A percentile compares a stretch with the other conserved stretches of the same genome.
These are phyloP conservation scores for Marmota monax DNA, from an alignment of 2,113 vertebrate species.

Conservation along the genomic window DNA sequence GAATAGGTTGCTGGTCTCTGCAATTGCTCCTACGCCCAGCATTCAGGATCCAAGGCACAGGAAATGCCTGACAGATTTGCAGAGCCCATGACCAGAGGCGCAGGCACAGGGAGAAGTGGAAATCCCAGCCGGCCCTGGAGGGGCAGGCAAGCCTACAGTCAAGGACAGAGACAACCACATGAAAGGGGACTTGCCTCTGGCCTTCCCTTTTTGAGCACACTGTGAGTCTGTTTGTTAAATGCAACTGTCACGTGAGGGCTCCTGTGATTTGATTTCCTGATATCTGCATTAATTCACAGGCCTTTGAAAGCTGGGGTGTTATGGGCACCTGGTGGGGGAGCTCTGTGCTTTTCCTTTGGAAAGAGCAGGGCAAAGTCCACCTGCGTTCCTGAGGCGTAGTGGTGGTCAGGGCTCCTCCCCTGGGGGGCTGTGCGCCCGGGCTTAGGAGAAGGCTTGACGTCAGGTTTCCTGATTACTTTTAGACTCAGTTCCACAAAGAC, in stretches of 20 bases:
- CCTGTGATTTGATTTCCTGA: too few species aligned
- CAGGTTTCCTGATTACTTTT: too few species aligned
- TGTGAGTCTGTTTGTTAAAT: not conserved
- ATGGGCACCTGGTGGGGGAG: too few species aligned
- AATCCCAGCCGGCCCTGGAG: not conserved
- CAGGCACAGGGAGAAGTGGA: accelerated
- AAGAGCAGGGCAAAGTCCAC: too few species aligned
- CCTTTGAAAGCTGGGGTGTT: too few species aligned
- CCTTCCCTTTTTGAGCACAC: not conserved
- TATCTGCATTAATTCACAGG: too few species aligned
- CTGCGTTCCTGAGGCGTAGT: too few species aligned
- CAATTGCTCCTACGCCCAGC: not conserved
- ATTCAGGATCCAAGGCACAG: not conserved
- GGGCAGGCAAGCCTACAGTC: not conserved
- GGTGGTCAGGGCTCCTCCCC: too few species aligned
- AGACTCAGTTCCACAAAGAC: too few species aligned
- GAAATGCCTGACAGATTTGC: not conserved
- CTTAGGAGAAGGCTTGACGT: too few species aligned
- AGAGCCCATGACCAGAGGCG: not conserved
- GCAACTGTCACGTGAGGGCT: not conserved
- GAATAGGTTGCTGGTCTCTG: not conserved
- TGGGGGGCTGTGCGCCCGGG: too few species aligned
- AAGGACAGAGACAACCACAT: not conserved
- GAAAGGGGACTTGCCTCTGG: not conserved
- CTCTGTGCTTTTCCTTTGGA: too few species aligned